Evolutionary conservation across 2,888 invertebrate species (phyloP).

Genomic region (Drosophila recens): DNA sequence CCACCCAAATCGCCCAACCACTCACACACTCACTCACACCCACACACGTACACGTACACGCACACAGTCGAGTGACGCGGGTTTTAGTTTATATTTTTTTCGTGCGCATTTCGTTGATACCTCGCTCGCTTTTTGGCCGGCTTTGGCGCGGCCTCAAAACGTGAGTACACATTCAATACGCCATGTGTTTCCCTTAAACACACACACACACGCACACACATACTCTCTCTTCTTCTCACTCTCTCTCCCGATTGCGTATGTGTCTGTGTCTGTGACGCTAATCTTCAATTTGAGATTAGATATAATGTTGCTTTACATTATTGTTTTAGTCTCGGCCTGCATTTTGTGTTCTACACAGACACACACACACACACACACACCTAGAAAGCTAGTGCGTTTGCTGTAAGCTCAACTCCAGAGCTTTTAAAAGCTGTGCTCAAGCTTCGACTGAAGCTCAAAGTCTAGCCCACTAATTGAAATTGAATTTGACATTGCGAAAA

Average conservation of each 20-base stretch:
- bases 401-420: slow-evolving; percentile 23
- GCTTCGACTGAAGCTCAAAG: slow-evolving; percentile 51
- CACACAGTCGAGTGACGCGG: slow-evolving; percentile 15
- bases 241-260: not conserved
- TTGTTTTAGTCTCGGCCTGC: slow-evolving; percentile 54
- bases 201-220: slow-evolving; percentile 25
- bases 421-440: slow-evolving; percentile 58
- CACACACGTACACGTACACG: slow-evolving; percentile 6
- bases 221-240: slow-evolving; percentile 16
- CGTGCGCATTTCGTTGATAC: slow-evolving; percentile 31
- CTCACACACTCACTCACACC: not conserved
- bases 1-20: slow-evolving; percentile 40
- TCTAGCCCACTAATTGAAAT: slow-evolving; percentile 2
- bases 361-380: not conserved
- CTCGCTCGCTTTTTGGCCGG: slow-evolving; percentile 60
- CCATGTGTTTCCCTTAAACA: slow-evolving; percentile 29
- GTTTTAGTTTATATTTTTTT: slow-evolving; percentile 11
- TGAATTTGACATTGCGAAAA: slow-evolving; percentile 18
- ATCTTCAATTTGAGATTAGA: slow-evolving; percentile 84
- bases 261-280: slow-evolving; percentile 56
- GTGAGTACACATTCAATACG: slow-evolving; percentile 59
- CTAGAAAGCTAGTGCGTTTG: slow-evolving; percentile 3
- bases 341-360: slow-evolving; percentile 21
- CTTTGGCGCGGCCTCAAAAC: slow-evolving; percentile 76
- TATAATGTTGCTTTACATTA: slow-evolving; percentile 74